Evolutionary conservation across 1,140 invertebrate genomes (phyloP), one percentile per base, ranked within the genome.

Genomic region (Achroia grisella): DNA sequence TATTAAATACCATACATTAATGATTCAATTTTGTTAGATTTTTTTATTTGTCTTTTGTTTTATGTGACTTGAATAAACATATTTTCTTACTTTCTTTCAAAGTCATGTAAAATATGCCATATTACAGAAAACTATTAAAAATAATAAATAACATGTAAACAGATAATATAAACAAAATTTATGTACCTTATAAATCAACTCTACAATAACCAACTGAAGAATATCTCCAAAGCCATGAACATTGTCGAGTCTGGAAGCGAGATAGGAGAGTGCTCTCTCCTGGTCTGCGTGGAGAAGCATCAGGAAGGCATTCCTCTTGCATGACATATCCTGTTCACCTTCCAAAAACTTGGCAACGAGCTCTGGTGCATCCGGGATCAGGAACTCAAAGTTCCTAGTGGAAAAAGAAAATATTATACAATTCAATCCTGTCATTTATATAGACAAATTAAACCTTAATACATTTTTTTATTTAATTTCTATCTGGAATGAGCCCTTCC

Each of bases 101-200:
- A n/a, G n/a, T n/a, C n/a, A n/a, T n/a, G n/a, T n/a, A n/a, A n/a
- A n/a, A n/a, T n/a, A n/a, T n/a, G n/a, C n/a, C n/a, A n/a, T n/a
- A n/a, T n/a, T n/a, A n/a, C n/a, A n/a, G n/a, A n/a, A n/a, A n/a
- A n/a, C n/a, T n/a, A n/a, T n/a, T n/a, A n/a, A n/a, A n/a, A n/a
- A n/a, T n/a, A n/a, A n/a, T n/a, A n/a, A n/a, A n/a, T n/a, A n/a
- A n/a, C n/a, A n/a, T n/a, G n/a, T n/a, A n/a, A n/a, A n/a, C n/a
- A n/a, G 8, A 29, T 2, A 45, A 1, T 28, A 67, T 10, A n/a
- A 12, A 14, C 1, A 6, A 37, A 44, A 23, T 44, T n/a, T n/a
- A n/a, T n/a, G n/a, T 32, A 98, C 97, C 91, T 99, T 99, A 73
- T 99, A 99, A 66, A 99, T 99, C 0, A 99, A 89, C 85, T 99